Conservation (phyloP, 2,113 vertebrate species). For the Pollachius pollachius region DNA sequence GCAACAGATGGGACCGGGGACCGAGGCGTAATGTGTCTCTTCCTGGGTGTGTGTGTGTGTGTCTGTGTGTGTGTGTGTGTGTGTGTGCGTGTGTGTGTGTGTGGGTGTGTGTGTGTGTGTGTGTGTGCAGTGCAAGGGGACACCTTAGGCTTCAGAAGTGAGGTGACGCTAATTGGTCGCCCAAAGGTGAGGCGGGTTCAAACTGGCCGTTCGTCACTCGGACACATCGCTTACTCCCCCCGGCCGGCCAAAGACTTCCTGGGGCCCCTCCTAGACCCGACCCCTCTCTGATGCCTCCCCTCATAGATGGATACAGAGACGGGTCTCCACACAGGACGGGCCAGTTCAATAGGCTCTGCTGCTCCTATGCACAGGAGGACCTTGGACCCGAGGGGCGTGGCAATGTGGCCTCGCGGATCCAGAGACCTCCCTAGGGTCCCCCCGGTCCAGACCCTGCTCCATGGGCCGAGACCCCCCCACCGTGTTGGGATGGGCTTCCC, state of each 20-base stretch:
- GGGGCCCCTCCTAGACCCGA: neutral
- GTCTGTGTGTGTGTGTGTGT: conserved; percentile 6
- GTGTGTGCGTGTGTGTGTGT: neutral
- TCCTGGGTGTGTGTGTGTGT: conserved; percentile 22
- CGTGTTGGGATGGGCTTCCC: too few relatives aligned
- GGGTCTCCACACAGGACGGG: too few relatives aligned
- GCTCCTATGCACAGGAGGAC: too few relatives aligned
- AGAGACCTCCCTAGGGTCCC: too few relatives aligned
- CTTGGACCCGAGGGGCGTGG: too few relatives aligned
- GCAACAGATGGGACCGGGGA: conserved; percentile 57
- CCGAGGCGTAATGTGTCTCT: conserved; percentile 5
- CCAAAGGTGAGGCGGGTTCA: conserved; percentile 45
- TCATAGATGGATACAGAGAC: too few relatives aligned
- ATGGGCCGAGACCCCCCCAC: too few relatives aligned
- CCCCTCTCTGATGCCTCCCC: neutral
- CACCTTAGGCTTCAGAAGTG: conserved; percentile 64
- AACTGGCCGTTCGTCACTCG: conserved; percentile 35
- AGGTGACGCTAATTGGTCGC: conserved; percentile 62
- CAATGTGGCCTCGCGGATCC: too few relatives aligned
- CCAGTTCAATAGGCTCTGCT: too few relatives aligned
- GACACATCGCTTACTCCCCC: neutral
- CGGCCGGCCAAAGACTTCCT: conserved; percentile 25
- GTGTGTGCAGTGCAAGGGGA: conserved; percentile 29
- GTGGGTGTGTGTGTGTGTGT: conserved; percentile 3
- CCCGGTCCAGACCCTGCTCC: too few relatives aligned